Evolutionary conservation across 2,888 invertebrate species (phyloP).

Genomic region (Lithophane ornitopus): DNA sequence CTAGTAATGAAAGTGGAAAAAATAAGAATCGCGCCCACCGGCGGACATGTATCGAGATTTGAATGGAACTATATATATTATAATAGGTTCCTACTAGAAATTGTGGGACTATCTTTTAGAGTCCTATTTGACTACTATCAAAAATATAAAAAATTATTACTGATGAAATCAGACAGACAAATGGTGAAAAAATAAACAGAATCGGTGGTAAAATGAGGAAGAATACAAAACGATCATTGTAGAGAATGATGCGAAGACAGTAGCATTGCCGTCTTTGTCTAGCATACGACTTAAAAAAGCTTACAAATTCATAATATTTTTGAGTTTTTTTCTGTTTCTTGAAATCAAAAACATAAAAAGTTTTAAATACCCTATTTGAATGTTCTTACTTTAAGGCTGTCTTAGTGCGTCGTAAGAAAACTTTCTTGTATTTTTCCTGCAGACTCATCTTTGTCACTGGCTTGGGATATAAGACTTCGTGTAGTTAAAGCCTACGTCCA

Average conservation of each 20-base stretch:
- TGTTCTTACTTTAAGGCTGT: not conserved
- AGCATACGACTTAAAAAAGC: not conserved
- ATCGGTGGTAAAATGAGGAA: not conserved
- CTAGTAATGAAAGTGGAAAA: conserved; percentile 59
- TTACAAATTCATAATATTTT: not conserved
- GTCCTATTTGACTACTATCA: not conserved
- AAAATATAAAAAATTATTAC: not conserved
- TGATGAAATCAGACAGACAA: not conserved
- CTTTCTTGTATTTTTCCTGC: not conserved
- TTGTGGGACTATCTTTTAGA: not conserved
- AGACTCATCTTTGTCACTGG: not conserved
- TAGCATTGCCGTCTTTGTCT: not conserved
- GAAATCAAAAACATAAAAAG: not conserved
- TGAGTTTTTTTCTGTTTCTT: not conserved
- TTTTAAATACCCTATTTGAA: not conserved
- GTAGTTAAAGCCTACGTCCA: not conserved
- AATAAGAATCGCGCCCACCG: conserved; percentile 34
- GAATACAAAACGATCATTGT: no score
- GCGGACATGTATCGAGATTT: conserved; percentile 43
- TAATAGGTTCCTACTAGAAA: conserved; percentile 3
- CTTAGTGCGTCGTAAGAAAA: not conserved
- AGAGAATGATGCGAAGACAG: not conserved
- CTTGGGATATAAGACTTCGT: not conserved
- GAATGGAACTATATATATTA: conserved; percentile 42
- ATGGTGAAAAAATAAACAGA: no score